Evolutionary conservation across 2,888 invertebrate genomes (phyloP), one percentile per base, ranked within the genome.

Genomic region (Polia nebulosa): DNA sequence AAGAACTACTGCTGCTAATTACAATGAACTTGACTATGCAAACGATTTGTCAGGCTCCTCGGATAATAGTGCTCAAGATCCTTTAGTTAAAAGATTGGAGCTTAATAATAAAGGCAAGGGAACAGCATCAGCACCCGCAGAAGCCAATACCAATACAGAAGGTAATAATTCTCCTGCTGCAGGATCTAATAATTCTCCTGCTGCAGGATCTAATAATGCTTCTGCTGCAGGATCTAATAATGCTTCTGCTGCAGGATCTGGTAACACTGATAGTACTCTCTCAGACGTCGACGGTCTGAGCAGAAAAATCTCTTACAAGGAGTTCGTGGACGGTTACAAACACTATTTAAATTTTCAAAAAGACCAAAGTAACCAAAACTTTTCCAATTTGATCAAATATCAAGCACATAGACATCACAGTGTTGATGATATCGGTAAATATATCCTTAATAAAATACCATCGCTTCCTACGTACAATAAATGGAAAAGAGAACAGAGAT

Each of bases 351-450:
- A 94, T 25, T 94, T 91, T 66, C 92, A 93, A 82, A 89, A 88
- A 64, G 88, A 91, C 0, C 87, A 89, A 73, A 88, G 83, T 0
- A 83, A 89, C 4, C 77, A 91, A 44, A 92, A 93, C 13, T 95
- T 91, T 76, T 95, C 95, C 0, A 88, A 92, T 72, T 70, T 90
- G 39, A 81, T 95, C 6, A 90, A 89, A 45, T 95, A 94, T 66
- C 94, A 95, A 83, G 95, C 95, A 1, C 95, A 95, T 44, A 90
- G 78, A 76, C 95, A 95, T 61, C 95, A 95, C 51, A 92, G 84
- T 17, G 94, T 95, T 5, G 92, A 95, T 44, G 94, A 94, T 62
- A 94, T 95, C 11, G 95, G 95, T n/a, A 95, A 94, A 73, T 93
- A 79, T 61, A 95, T 95, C 57, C 77, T 94, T 2, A 86, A 90